A percentile compares a stretch with the other conserved stretches of the same genome.
Evolutionary conservation across 2,888 invertebrate genomes (phyloP).

Genomic region (Tineola bisselliella): DNA sequence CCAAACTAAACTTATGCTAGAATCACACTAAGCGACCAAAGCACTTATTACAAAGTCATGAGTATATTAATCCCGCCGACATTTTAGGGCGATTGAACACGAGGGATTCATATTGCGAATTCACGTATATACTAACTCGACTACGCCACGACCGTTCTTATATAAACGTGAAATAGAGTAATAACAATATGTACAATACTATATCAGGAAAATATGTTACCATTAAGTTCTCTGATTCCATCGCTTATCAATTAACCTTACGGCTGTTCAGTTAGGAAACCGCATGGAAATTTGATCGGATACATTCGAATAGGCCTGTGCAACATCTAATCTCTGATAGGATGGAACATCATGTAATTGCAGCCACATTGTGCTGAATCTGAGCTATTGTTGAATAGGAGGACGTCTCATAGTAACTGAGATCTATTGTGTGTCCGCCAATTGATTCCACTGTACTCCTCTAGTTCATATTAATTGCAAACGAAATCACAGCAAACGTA

Average conservation of each 20-base stretch:
- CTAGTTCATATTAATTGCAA: background rate
- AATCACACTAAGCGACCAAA: too few relatives aligned
- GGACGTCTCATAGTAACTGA: conserved; percentile 10
- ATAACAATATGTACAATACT: too few relatives aligned
- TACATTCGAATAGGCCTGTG: background rate
- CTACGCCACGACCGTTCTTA: too few relatives aligned
- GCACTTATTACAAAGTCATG: too few relatives aligned
- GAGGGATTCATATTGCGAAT: too few relatives aligned
- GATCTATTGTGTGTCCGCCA: conserved; percentile 1
- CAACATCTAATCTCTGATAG: conserved; percentile 9
- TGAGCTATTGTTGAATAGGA: background rate
- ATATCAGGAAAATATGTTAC: too few relatives aligned
- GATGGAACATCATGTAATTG: conserved; percentile 2
- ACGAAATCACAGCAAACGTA: background rate
- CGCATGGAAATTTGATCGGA: background rate
- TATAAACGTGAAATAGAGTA: too few relatives aligned
- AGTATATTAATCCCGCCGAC: too few relatives aligned
- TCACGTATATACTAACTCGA: too few relatives aligned
- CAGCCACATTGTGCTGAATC: conserved; percentile 7
- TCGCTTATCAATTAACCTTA: background rate
- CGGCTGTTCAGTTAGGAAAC: background rate
- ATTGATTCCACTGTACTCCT: background rate
- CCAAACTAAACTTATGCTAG: too few relatives aligned
- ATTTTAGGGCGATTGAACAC: too few relatives aligned
- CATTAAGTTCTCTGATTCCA: background rate